Percentiles rank a stretch among this genome's conserved stretches.
Conservation (phyloP, 1,140 invertebrate species). For the Frieseomelitta varia region DNA sequence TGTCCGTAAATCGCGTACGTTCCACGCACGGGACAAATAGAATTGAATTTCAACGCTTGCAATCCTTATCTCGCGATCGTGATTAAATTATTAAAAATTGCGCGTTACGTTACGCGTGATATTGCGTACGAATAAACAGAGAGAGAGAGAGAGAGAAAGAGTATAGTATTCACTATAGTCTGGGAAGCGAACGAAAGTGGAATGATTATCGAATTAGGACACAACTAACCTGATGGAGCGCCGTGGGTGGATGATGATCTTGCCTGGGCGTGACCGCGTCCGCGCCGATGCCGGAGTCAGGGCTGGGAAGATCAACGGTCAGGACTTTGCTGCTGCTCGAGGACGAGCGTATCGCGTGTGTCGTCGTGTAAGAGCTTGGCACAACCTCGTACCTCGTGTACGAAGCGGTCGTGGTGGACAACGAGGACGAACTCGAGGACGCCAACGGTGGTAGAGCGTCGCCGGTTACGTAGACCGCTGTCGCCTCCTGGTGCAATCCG, state of each 20-base stretch:
- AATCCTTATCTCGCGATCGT: not conserved
- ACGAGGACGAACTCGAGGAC: constrained; percentile 79
- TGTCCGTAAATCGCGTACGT: not conserved
- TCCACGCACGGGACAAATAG: not conserved
- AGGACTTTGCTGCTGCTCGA: constrained; percentile 87
- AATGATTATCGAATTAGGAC: constrained; percentile 44
- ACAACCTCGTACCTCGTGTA: constrained; percentile 81
- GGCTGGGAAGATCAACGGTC: constrained; percentile 94
- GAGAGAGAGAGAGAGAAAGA: no score
- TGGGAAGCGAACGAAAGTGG: no score
- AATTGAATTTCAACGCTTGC: not conserved
- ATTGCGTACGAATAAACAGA: no score
- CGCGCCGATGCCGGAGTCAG: constrained; percentile 95
- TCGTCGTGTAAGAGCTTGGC: constrained; percentile 79
- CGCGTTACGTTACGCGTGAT: no score
- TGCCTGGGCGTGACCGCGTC: constrained; percentile 94
- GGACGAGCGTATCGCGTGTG: constrained; percentile 79
- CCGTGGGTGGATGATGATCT: constrained; percentile 86
- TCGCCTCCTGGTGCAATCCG: constrained; percentile 77
- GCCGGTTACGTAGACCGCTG: constrained; percentile 78
- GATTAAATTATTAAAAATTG: not conserved
- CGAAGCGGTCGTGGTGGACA: constrained; percentile 77
- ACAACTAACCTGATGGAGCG: constrained; percentile 89
- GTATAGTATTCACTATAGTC: no score
- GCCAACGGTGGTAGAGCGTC: constrained; percentile 78